These are phyloP conservation scores for Smittia sp. DNA, from an alignment of 2,888 invertebrate genomes.

Conservation along the genomic window DNA sequence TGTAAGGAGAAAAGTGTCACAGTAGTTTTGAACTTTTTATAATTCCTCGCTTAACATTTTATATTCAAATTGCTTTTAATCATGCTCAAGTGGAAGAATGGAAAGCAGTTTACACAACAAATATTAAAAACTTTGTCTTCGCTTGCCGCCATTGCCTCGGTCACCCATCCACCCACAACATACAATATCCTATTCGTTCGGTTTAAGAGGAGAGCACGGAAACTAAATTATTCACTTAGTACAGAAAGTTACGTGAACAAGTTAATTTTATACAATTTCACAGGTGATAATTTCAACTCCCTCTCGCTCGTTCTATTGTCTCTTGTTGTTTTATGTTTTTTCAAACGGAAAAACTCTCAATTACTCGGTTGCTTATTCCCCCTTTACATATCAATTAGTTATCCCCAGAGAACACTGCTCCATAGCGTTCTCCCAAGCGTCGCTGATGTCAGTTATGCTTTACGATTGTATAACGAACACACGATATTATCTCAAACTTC, in stretches of 20 bases:
- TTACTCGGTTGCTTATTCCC: not conserved
- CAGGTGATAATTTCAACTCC: slow-evolving; percentile 38
- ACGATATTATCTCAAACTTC: slow-evolving; percentile 25
- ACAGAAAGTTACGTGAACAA: slow-evolving; percentile 34
- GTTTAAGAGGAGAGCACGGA: not conserved
- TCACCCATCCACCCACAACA: not conserved
- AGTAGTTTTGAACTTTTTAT: not conserved
- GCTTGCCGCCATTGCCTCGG: too few species aligned
- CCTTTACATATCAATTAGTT: slow-evolving; percentile 8
- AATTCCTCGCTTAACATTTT: not conserved
- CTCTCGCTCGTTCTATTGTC: not conserved
- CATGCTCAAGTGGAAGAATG: slow-evolving; percentile 32
- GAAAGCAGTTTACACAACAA: slow-evolving; percentile 19
- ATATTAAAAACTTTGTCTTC: slow-evolving; percentile 29
- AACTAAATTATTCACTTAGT: slow-evolving; percentile 41
- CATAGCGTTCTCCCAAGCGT: not conserved
- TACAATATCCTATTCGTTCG: not conserved
- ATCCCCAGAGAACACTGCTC: too few species aligned
- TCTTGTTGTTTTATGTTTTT: not conserved
- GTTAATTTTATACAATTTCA: slow-evolving; percentile 41
- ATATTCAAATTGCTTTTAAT: slow-evolving; percentile 40
- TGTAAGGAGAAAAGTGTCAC: not conserved
- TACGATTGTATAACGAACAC: slow-evolving; percentile 30
- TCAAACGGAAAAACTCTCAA: slow-evolving; percentile 3
- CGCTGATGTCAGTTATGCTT: slow-evolving; percentile 8